Evolutionary conservation across 2,888 invertebrate species (phyloP), one percentile per base, ranked within the genome.

Genomic region (Patella caerulea): DNA sequence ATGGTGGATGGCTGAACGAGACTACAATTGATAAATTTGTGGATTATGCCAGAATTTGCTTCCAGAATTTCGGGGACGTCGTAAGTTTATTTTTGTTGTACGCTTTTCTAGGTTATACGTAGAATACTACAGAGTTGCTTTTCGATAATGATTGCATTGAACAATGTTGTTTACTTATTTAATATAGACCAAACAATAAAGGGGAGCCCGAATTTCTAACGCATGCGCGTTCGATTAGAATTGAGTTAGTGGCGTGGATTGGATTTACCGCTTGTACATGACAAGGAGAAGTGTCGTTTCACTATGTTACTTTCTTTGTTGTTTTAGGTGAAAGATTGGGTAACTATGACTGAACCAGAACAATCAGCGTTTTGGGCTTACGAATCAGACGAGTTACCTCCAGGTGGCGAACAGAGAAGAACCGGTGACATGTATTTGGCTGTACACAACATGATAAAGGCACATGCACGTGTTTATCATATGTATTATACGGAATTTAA

Each of bases 281-380:
- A 45, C 45, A 45, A 45, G 9, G 4, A 45, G 45, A 7, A 45
- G 1, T 1, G 9, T 34, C 34, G 34, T 4, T 5, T 34, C 45
- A 4, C 7, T 45, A 9, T 45, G 7, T 9, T 45, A 45, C 45
- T 45, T 45, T 9, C 1, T 45, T 45, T 78, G 14, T 73, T 65
- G 65, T 74, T 72, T 15, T 55, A 87, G 87, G 86, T 81, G n/a
- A 86, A 83, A 54, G 81, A 78, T 59, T 84, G 83, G 95, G 94
- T 95, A 14, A 96, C 96, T 0, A 94, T 96, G 83, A 96, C 96
- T 88, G 96, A 96, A 87, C 95, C 95, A 7, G 93, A 77, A 69
- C 79, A 83, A 12, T 78, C 84, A 11, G 73, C 81, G 11, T 78
- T 74, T 17, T 72, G 78, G 5, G 86, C 86, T 4, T 86, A 86